Evolutionary conservation across 2,113 vertebrate species (phyloP), one percentile per base, ranked within the genome.

Genomic region (Athene noctua): DNA sequence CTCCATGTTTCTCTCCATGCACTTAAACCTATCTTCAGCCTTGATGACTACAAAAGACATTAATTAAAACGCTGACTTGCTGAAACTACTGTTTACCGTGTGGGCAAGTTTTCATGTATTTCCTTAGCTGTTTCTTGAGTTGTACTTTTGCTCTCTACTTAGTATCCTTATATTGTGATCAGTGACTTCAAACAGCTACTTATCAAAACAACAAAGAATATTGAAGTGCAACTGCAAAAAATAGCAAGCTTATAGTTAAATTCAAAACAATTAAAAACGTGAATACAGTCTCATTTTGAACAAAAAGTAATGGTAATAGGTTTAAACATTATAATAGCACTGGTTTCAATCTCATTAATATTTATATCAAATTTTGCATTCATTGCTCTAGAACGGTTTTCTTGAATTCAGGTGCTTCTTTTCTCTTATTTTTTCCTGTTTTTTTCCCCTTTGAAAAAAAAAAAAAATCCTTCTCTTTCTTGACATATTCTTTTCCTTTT

Each of bases 391-490:
- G 17, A 65, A 21, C 5, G 27, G 2, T 49, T 83, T 58, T n/a
- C 15, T 58, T 54, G 4, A 49, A 44, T 49, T 62, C 18, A 55
- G 7, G 6, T 40, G 18, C 73, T 82, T 77, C 1, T 3, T 59
- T 86, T 67, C 3, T 40, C 4, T 23, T 6, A 38, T 29, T 38
- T 58, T 19, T 5, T 1, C 5, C 0, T 13, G 15, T 1, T 9
- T 40, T 22, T 25, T 4, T 17, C 11, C 17, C 12, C 7, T 34
- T 5, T 26, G 4, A n/a, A n/a, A 38, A 38, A 38, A 38, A 38
- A 38, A 46, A 46, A 46, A 18, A 46, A 40, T 29, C 4, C 5
- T 80, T 77, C 14, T 18, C 15, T 49, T 84, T 87, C 32, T 61
- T 65, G 4, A 68, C 14, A 52, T 42, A 32, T 8, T 58, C 0